Percentiles rank a stretch among this genome's conserved stretches.
Evolutionary conservation across 2,113 vertebrate species (phyloP).

Genomic region (Cephalopholis sonnerati): DNA sequence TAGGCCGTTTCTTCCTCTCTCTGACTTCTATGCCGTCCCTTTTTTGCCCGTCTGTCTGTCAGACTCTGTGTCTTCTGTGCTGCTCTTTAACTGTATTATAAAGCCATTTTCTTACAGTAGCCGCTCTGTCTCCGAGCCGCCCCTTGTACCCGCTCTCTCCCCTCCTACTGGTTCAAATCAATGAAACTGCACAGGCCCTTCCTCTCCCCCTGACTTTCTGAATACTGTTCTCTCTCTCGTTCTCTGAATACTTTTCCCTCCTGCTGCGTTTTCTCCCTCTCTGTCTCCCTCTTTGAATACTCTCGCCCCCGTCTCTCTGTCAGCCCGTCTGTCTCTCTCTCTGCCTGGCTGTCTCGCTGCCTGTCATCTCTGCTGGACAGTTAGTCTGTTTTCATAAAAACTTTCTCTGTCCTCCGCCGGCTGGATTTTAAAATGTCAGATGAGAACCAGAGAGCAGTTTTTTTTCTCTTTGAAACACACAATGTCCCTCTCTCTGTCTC

Average conservation of each 20-base stretch:
- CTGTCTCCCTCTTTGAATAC: constrained; percentile 56
- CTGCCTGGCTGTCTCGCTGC: constrained; percentile 26
- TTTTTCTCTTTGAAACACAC: constrained; percentile 52
- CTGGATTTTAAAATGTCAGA: constrained; percentile 82
- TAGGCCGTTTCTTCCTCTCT: constrained; percentile 6
- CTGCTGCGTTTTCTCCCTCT: constrained; percentile 45
- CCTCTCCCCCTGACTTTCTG: constrained; percentile 65
- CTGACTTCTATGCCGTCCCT: constrained; percentile 27
- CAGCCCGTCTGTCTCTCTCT: constrained; percentile 4
- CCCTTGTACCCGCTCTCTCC: constrained; percentile 37
- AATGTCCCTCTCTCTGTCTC: constrained; percentile 48
- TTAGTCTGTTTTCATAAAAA: constrained; percentile 77
- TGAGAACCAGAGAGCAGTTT: constrained; percentile 54
- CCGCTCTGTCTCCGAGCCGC: constrained; percentile 65
- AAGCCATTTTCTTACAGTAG: constrained; percentile 76
- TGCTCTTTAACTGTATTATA: constrained; percentile 75
- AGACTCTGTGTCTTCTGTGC: constrained; percentile 51
- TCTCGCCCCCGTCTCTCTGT: constrained; percentile 36
- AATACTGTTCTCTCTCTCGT: constrained; percentile 58
- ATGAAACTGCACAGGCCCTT: constrained; percentile 75
- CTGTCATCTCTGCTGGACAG: constrained; percentile 68
- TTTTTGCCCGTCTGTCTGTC: constrained; percentile 45
- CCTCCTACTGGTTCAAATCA: constrained; percentile 74
- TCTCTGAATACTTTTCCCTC: constrained; percentile 69
- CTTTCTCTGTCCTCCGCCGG: constrained; percentile 68